Evolutionary conservation across 2,797 vertebrate species (phyloP), one percentile per base, ranked within the genome.

Genomic region (Distichodus sexfasciatus): DNA sequence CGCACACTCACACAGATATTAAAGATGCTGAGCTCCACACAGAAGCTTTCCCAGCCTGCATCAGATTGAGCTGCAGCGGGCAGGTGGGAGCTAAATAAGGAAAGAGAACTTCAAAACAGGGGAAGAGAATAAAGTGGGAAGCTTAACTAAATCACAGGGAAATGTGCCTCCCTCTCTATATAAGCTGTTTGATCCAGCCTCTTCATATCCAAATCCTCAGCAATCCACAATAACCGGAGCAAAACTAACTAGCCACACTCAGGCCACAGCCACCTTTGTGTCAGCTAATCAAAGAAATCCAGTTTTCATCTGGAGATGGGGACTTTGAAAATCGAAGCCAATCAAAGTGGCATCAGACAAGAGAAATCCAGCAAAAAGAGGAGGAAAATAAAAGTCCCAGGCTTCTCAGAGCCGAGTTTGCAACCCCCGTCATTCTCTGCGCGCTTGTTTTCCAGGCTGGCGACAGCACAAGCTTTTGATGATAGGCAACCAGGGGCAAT

Each of bases 41-140:
- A 14, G 21, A 73, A 48, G 33, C 47, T 15, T 54, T 48, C 51
- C 19, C 3, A n/a, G 8, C 23, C 14, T 23, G 50, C 57, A 51
- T 65, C 35, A 57, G 43, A 31, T 19, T 11, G 57, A 54, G 64
- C 28, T 33, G 71, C 59, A 55, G 9, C 48, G 48, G 35, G 65
- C 50, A 43, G 64, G 58, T 58, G 51, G 40, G 41, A 55, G 54
- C 43, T 69, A 74, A 74, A 64, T 43, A 35, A 31, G n/a, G 47
- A 67, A 62, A 63, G 46, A n/a, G 6, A 53, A 44, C 24, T 51
- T 4, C 48, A n/a, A 21, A 62, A 46, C 43, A 57, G 50, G 21
- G 1, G 19, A 43, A 40, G 26, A 44, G 4, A 74, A 26, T 40
- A 36, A 68, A 19, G 19, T 29, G 8, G 23, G 38, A 55, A 11